Evolutionary conservation across 1,140 invertebrate genomes (phyloP).

Genomic region (Coptotermes formosanus): DNA sequence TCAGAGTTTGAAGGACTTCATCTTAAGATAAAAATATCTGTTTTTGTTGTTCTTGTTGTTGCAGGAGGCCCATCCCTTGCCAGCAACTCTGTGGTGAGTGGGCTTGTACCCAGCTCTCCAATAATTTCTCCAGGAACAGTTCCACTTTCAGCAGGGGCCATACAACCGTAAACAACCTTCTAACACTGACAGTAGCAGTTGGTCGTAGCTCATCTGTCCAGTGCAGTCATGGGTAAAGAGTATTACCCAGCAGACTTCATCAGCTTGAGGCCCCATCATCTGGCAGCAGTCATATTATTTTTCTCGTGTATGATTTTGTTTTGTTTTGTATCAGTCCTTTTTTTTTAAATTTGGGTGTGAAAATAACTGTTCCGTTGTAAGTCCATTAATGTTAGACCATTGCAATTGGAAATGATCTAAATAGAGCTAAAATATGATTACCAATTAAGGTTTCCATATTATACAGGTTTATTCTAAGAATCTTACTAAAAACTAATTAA

Average conservation of each 20-base stretch:
- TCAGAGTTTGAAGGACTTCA: too few species aligned
- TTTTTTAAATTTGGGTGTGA: background rate
- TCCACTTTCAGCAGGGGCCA: slow-evolving; percentile 26
- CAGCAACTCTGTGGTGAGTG: slow-evolving; percentile 33
- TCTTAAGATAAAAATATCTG: too few species aligned
- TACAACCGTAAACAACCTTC: slow-evolving; percentile 28
- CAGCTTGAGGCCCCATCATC: background rate
- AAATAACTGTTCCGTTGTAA: background rate
- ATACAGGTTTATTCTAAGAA: background rate
- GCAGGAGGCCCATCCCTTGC: slow-evolving; percentile 28
- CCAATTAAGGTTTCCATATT: background rate
- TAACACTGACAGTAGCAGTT: slow-evolving; percentile 21
- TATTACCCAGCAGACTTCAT: background rate
- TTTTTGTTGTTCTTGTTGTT: slow-evolving; percentile 2
- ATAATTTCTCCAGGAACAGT: slow-evolving; percentile 33
- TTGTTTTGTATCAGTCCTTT: background rate
- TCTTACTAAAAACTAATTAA: slow-evolving; percentile 6
- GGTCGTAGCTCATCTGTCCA: slow-evolving; percentile 21
- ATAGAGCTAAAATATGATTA: slow-evolving; percentile 5
- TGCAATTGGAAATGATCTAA: slow-evolving; percentile 7
- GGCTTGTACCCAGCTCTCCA: slow-evolving; percentile 34
- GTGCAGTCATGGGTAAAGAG: slow-evolving; percentile 8
- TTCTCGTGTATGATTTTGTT: background rate
- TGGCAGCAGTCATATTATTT: slow-evolving; percentile 1
- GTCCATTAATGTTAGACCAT: background rate